A percentile compares a stretch with the other conserved stretches of the same genome.
Evolutionary conservation across 1,140 invertebrate genomes (phyloP).

Genomic region (Danaus melanippus): DNA sequence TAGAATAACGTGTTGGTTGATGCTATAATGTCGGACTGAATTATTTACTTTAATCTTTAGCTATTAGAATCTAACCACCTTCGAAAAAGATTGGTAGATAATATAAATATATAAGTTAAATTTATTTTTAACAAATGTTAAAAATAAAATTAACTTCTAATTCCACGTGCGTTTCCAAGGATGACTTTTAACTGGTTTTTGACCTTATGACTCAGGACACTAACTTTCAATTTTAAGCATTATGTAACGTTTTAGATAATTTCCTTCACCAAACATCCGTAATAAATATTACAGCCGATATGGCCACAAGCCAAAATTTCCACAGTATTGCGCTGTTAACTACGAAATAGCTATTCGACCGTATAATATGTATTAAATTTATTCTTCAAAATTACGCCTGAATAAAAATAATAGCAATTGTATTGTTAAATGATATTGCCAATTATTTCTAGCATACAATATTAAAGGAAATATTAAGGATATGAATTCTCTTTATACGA

Average conservation of each 20-base stretch:
- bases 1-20: no score
- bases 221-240: conserved; percentile 21
- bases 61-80: no score
- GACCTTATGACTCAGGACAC: conserved; percentile 11
- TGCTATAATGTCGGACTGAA: no score
- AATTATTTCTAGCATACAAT: neutral
- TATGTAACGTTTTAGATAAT: conserved; percentile 16
- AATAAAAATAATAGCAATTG: conserved; percentile 9
- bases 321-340: conserved; percentile 17
- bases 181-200: conserved; percentile 9
- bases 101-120: no score
- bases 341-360: conserved; percentile 11
- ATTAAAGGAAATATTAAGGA: neutral
- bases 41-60: no score
- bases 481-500: no score
- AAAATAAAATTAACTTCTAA: no score
- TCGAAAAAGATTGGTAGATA: no score
- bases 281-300: conserved; percentile 20
- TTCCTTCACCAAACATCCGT: conserved; percentile 12
- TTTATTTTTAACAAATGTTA: no score
- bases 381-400: conserved; percentile 8
- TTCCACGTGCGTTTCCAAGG: conserved; percentile 4
- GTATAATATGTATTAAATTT: conserved; percentile 17
- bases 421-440: conserved; percentile 4
- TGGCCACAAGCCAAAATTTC: conserved; percentile 24